Percentiles rank a stretch among this genome's conserved stretches.
Evolutionary conservation across 1,140 invertebrate genomes (phyloP).

Genomic region (Lordiphosa stackelbergi): DNA sequence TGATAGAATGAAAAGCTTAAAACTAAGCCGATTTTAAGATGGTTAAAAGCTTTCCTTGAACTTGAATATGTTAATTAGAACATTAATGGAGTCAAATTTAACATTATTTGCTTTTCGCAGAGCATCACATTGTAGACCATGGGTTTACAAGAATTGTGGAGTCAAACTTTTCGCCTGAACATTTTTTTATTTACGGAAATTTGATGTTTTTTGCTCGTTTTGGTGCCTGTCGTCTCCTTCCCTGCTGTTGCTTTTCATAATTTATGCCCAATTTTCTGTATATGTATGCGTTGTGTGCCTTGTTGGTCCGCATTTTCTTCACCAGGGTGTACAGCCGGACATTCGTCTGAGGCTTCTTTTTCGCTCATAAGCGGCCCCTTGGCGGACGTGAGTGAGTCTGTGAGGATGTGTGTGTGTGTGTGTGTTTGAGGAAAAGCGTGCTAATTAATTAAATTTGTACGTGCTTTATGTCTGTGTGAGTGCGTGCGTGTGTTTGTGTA

Average conservation of each 20-base stretch:
- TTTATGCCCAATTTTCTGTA: conserved; percentile 67
- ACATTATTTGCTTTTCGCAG: background rate
- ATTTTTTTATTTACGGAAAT: conserved; percentile 36
- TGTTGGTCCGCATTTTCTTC: conserved; percentile 9
- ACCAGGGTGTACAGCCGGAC: conserved; percentile 14
- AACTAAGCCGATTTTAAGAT: too few species aligned
- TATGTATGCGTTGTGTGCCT: conserved; percentile 28
- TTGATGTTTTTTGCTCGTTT: conserved; percentile 35
- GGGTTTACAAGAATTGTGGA: background rate
- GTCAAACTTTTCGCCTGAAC: conserved; percentile 23
- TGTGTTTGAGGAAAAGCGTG: conserved; percentile 68
- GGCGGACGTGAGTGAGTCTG: conserved; percentile 46
- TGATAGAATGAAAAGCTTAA: too few species aligned
- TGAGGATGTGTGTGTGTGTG: conserved; percentile 23
- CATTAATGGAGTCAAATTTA: too few species aligned
- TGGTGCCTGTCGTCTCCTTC: conserved; percentile 29
- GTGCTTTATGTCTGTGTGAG: conserved; percentile 40
- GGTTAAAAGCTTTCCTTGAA: too few species aligned
- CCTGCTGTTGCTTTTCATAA: conserved; percentile 58
- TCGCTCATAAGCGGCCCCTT: conserved; percentile 35
- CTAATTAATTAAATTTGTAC: conserved; percentile 76
- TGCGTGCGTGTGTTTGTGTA: conserved; percentile 32
- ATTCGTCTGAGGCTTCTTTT: conserved; percentile 4
- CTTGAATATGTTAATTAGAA: too few species aligned
- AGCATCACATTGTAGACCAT: background rate